phyloP scores from a whole-genome alignment of 2,113 vertebrate genomes.

The Oostethus manadensis region DNA sequence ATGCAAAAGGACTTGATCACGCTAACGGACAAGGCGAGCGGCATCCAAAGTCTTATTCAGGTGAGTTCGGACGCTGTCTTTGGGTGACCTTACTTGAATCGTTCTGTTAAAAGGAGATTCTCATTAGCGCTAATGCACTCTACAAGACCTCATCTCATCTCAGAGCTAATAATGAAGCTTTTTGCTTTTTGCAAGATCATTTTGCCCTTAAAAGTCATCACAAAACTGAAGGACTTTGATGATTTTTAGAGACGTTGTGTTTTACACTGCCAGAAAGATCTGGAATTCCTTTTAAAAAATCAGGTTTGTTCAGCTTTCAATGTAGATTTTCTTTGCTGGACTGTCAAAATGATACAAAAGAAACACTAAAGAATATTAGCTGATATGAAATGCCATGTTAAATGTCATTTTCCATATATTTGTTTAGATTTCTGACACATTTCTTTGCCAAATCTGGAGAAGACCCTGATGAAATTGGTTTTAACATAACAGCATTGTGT shows the following conservation, averaged over 20 bases:
- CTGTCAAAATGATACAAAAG: no score
- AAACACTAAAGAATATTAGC: no score
- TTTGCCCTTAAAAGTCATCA: slow-evolving; percentile 8
- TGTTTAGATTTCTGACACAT: no score
- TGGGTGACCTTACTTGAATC: not conserved
- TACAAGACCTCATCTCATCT: not conserved
- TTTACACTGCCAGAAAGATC: not conserved
- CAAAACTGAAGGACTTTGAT: not conserved
- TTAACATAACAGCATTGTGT: no score
- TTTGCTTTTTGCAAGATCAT: not conserved
- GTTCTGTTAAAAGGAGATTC: slow-evolving; percentile 16
- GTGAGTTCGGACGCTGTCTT: slow-evolving; percentile 61
- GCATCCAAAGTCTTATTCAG: slow-evolving; percentile 74
- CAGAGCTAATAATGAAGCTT: not conserved
- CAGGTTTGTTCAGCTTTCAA: not conserved
- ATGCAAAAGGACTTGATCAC: slow-evolving; percentile 91
- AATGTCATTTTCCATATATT: no score
- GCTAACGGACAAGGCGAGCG: slow-evolving; percentile 80
- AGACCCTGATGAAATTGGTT: no score
- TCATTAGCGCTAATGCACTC: slow-evolving; percentile 32
- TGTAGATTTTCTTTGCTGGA: not conserved
- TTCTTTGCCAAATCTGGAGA: no score
- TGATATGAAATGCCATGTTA: no score
- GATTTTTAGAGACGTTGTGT: not conserved
- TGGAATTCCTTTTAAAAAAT: not conserved